Evolutionary conservation across 2,113 vertebrate genomes (phyloP), one percentile per base, ranked within the genome.

Genomic region (Brachionichthys hirsutus): DNA sequence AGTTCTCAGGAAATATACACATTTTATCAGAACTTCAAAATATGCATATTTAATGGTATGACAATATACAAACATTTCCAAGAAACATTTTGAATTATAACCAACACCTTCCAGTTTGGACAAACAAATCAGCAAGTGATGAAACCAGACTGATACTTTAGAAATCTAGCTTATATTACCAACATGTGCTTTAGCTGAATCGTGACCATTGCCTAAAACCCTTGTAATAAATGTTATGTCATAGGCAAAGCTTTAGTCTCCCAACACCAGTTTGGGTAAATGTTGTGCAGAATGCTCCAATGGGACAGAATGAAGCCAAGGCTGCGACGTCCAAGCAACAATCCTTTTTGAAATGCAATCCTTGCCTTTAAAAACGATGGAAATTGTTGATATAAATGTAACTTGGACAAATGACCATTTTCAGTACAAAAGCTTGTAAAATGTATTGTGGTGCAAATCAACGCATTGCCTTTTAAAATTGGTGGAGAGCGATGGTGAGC

Each of bases 341-440:
- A 77, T 71, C 62, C 58, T 66, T 48, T 72, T 77, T 82, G 64
- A 76, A 81, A 77, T 86, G 66, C 67, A 62, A 57, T 75, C 83
- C 88, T 81, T 90, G 89, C 77, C 74, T 54, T 84, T 85, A 89
- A 83, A 85, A 85, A 92, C 85, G 84, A 92, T 79, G 77, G 62
- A 90, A 84, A 91, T 91, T 90, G 88, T 90, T 91, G 93, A 93
- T 92, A 82, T 70, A 90, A 92, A 84, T 80, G 81, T 89, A 83
- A 85, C 70, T 93, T 93, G 91, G 87, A 89, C 84, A 91, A 92
- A 90, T 89, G 82, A 87, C 70, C 44, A 38, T 75, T 85, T 78
- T 88, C 81, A 86, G 89, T 93, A 95, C 92, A 94, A 95, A 95
- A 88, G 61, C 87, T 87, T 90, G 90, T 85, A 92, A 90, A 89